Evolutionary conservation across 2,797 vertebrate genomes (phyloP).

Genomic region (Betta splendens): DNA sequence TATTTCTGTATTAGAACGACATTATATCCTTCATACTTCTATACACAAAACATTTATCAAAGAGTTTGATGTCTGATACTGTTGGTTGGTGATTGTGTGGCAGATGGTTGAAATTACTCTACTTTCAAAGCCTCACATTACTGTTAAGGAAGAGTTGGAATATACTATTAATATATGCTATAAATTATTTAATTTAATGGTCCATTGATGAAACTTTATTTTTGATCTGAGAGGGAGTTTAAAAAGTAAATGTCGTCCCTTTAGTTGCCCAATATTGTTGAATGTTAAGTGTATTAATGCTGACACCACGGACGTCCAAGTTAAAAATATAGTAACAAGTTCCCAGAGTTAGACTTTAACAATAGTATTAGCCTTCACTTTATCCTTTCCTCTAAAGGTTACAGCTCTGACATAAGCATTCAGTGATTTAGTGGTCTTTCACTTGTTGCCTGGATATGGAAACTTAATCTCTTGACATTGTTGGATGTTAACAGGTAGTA

Average conservation of each 20-base stretch:
- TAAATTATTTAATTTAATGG: conserved; percentile 74
- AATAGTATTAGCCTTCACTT: conserved; percentile 9
- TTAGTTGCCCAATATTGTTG: conserved; percentile 43
- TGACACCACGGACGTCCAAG: background rate
- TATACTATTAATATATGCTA: conserved; percentile 63
- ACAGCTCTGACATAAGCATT: conserved; percentile 24
- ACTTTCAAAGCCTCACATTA: conserved; percentile 18
- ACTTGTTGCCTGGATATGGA: conserved; percentile 60
- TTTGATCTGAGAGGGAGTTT: conserved; percentile 13
- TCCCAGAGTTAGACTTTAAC: conserved; percentile 18
- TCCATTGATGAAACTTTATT: conserved; percentile 35
- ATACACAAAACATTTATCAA: conserved; percentile 61
- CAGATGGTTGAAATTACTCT: conserved; percentile 41
- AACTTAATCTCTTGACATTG: conserved; percentile 43
- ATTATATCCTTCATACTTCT: conserved; percentile 52
- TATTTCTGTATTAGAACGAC: conserved; percentile 68
- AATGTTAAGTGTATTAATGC: conserved; percentile 35
- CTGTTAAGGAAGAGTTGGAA: conserved; percentile 42
- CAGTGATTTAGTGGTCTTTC: conserved; percentile 33
- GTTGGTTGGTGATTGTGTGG: conserved; percentile 33
- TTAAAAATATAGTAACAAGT: conserved; percentile 22
- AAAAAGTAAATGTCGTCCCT: conserved; percentile 29
- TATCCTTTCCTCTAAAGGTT: background rate
- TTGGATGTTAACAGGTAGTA: conserved; percentile 52
- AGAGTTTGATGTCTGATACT: conserved; percentile 45